Conservation (phyloP, 2,888 invertebrate genomes). For the Pterobdella sp. region DNA sequence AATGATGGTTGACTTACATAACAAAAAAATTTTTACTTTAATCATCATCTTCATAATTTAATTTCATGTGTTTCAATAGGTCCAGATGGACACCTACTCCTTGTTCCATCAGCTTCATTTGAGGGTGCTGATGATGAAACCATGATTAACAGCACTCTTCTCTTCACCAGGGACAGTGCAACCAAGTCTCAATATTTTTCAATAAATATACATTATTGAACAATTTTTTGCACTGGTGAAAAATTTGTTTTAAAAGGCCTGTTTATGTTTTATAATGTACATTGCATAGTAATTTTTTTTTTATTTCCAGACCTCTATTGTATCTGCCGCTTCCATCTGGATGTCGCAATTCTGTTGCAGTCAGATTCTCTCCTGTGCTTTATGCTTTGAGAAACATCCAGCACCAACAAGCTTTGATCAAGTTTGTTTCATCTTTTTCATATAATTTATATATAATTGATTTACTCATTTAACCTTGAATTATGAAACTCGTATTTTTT, state of each 20-base stretch:
- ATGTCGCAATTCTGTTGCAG: conserved; percentile 72
- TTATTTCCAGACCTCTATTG: conserved; percentile 62
- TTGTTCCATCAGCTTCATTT: conserved; percentile 81
- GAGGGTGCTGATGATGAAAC: conserved; percentile 38
- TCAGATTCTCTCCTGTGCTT: conserved; percentile 69
- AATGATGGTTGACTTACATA: too few relatives aligned
- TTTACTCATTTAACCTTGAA: not conserved
- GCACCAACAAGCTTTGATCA: not conserved
- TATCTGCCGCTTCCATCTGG: conserved; percentile 64
- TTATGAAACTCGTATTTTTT: not conserved
- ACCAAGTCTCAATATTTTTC: conserved; percentile 48
- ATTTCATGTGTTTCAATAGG: not conserved
- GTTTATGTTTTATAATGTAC: too few relatives aligned
- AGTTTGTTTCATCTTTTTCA: not conserved
- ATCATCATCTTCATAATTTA: too few relatives aligned
- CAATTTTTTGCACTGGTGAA: too few relatives aligned
- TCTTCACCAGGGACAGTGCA: conserved; percentile 56
- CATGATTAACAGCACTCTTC: conserved; percentile 56
- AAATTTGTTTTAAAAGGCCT: too few relatives aligned
- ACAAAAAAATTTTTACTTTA: too few relatives aligned
- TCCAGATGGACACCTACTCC: conserved; percentile 78
- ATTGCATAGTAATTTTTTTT: too few relatives aligned
- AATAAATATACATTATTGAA: too few relatives aligned
- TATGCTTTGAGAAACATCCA: conserved; percentile 56
- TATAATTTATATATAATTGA: not conserved